Evolutionary conservation across 2,888 invertebrate species (phyloP).

Genomic region (Drosophila nr. perissopoda): DNA sequence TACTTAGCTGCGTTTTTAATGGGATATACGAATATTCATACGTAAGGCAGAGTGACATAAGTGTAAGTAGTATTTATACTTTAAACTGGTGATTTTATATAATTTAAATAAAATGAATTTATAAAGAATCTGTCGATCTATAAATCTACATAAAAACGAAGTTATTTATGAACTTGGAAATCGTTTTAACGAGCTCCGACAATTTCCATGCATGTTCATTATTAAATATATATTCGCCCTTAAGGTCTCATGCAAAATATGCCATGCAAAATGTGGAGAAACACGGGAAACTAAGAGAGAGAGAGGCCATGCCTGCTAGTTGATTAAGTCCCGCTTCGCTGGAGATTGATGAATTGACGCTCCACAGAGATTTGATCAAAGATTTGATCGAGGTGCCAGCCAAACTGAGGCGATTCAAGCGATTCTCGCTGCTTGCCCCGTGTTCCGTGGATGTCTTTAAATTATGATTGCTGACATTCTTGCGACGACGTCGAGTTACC

Average conservation of each 20-base stretch:
- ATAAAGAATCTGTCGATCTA: neutral
- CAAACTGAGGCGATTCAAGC: constrained; percentile 83
- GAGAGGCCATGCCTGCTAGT: constrained; percentile 88
- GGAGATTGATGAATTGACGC: constrained; percentile 89
- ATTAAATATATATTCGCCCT: neutral
- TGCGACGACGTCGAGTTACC: constrained; percentile 83
- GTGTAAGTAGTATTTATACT: neutral
- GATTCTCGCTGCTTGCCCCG: constrained; percentile 81
- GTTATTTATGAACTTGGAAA: neutral
- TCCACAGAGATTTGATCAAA: constrained; percentile 95
- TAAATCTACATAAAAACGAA: neutral
- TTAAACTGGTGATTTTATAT: too few relatives aligned
- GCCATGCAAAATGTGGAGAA: constrained; percentile 4
- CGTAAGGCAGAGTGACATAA: neutral
- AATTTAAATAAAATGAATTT: too few relatives aligned
- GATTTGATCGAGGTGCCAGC: constrained; percentile 84
- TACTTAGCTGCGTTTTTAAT: too few relatives aligned
- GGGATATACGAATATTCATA: too few relatives aligned
- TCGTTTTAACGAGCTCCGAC: neutral
- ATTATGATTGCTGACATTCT: constrained; percentile 81
- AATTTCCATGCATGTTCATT: neutral
- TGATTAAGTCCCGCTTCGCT: constrained; percentile 92
- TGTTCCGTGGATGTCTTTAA: constrained; percentile 72
- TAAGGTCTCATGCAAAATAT: constrained; percentile 21
- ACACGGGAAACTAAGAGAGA: neutral